Conservation (phyloP, 2,113 vertebrate species). For the Spermophilus dauricus region DNA sequence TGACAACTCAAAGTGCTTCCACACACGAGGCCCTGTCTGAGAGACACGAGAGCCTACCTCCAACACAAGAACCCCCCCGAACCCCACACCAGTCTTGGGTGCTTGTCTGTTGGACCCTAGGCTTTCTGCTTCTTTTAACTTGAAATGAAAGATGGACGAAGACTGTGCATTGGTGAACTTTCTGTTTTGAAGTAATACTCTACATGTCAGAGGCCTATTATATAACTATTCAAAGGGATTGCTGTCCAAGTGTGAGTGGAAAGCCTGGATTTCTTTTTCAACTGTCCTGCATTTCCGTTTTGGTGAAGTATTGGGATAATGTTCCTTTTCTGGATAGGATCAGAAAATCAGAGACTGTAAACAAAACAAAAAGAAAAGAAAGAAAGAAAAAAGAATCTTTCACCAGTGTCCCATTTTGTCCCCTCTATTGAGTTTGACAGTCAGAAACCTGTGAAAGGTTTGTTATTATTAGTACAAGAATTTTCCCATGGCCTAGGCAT, state of each 20-base stretch:
- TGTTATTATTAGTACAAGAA: background rate
- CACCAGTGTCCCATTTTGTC: background rate
- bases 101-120: background rate
- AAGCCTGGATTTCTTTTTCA: conserved; percentile 43
- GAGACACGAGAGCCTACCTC: background rate
- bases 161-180: background rate
- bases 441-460: background rate
- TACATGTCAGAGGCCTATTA: background rate
- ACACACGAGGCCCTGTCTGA: background rate
- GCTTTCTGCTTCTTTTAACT: background rate
- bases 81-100: background rate
- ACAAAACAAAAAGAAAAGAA: conserved; percentile 3
- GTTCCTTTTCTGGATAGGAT: background rate
- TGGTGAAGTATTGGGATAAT: background rate
- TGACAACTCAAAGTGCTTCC: background rate
- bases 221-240: background rate
- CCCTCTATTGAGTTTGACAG: background rate
- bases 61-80: background rate
- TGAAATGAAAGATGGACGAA: background rate
- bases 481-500: background rate
- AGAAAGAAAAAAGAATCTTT: background rate
- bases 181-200: background rate
- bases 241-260: background rate
- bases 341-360: conserved; percentile 26
- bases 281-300: background rate